These are phyloP conservation scores for Hypsopygia costalis DNA, from an alignment of 2,888 invertebrate species.

Conservation along the genomic window DNA sequence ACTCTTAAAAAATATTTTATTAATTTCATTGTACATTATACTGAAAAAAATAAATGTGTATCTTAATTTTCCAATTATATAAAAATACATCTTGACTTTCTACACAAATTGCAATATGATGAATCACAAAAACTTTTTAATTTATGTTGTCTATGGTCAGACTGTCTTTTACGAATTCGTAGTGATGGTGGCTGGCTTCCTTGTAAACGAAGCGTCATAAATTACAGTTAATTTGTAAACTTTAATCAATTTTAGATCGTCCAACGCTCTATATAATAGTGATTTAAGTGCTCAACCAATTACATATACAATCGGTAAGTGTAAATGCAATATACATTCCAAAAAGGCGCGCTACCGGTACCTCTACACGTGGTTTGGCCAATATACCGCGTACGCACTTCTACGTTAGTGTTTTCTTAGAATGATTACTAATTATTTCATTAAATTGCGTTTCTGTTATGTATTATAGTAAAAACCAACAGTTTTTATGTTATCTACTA, in stretches of 20 bases:
- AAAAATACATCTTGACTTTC: too few relatives aligned
- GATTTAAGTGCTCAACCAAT: constrained; percentile 75
- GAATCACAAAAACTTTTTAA: constrained; percentile 55
- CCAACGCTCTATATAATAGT: constrained; percentile 60
- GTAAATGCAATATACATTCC: constrained; percentile 53
- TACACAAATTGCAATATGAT: too few relatives aligned
- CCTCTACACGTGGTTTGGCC: constrained; percentile 72
- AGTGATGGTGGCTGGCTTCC: constrained; percentile 81
- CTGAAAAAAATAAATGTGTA: too few relatives aligned
- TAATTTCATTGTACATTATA: too few relatives aligned
- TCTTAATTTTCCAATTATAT: too few relatives aligned
- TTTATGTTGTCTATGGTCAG: constrained; percentile 66
- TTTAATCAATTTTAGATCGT: constrained; percentile 56
- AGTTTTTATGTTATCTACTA: constrained; percentile 37
- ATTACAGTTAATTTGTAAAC: constrained; percentile 64
- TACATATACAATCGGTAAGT: constrained; percentile 74
- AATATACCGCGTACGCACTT: constrained; percentile 54
- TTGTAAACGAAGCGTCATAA: constrained; percentile 75
- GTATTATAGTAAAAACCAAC: constrained; percentile 34
- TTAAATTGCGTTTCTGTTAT: constrained; percentile 28
- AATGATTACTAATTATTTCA: constrained; percentile 34
- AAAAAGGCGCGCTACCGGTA: constrained; percentile 72
- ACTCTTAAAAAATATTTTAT: too few relatives aligned
- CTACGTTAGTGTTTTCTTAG: constrained; percentile 46
- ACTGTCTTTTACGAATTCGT: constrained; percentile 79